A percentile compares a stretch with the other conserved stretches of the same genome.
Evolutionary conservation across 2,888 invertebrate species (phyloP).

Genomic region (Galerucella calmariensis): DNA sequence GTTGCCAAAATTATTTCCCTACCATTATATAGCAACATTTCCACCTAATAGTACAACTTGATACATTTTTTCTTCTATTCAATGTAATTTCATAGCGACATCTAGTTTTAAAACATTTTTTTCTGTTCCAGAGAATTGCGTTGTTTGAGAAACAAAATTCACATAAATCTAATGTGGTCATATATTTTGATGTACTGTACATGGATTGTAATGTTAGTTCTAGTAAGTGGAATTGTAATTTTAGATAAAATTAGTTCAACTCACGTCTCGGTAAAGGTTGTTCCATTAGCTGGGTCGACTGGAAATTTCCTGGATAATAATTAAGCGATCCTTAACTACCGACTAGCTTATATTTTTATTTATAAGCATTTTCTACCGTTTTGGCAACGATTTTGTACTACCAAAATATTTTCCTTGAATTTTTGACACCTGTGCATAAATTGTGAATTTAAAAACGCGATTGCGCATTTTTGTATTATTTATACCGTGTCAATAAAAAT

Average conservation of each 20-base stretch:
- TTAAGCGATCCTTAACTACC: neutral
- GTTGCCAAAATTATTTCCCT: neutral
- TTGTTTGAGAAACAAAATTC: slow-evolving; percentile 92
- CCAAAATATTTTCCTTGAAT: slow-evolving; percentile 3
- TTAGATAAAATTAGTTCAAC: neutral
- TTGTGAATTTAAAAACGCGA: neutral
- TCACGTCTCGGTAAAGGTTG: neutral
- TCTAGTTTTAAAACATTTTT: slow-evolving; percentile 52
- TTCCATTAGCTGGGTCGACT: neutral
- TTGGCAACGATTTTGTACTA: neutral
- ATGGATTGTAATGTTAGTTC: slow-evolving; percentile 86
- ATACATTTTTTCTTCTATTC: too few relatives aligned
- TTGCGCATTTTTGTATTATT: neutral
- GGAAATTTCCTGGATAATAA: neutral
- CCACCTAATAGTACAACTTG: too few relatives aligned
- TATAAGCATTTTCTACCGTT: neutral
- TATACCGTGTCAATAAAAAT: neutral
- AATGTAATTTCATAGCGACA: neutral
- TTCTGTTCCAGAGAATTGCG: slow-evolving; percentile 81
- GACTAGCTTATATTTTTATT: neutral
- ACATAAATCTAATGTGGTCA: slow-evolving; percentile 93
- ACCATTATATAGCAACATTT: neutral
- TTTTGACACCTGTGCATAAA: neutral
- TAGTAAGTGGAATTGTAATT: slow-evolving; percentile 63
- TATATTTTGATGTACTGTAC: slow-evolving; percentile 89